phyloP scores from a whole-genome alignment of 1,140 invertebrate species.

The Amyelois transitella region DNA sequence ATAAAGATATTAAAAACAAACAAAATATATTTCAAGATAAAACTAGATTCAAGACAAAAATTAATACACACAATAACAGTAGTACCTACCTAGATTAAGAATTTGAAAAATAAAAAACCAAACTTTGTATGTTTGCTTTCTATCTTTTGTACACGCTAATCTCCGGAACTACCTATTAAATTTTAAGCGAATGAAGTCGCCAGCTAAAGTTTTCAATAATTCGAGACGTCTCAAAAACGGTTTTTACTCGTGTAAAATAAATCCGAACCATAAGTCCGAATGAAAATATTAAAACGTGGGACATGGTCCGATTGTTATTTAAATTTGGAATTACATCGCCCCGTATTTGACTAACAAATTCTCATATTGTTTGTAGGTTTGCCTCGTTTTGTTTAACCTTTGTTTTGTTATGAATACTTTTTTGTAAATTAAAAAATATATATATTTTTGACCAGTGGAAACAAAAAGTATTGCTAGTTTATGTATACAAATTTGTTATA shows the following conservation, averaged over 20 bases:
- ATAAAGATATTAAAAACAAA: too few species aligned
- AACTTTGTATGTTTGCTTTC: too few species aligned
- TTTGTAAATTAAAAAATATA: neutral
- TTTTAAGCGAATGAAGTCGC: neutral
- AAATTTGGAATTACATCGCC: neutral
- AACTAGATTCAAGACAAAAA: too few species aligned
- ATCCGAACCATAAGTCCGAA: neutral
- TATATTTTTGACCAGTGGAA: neutral
- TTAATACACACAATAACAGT: too few species aligned
- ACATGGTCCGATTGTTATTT: slow-evolving; percentile 1
- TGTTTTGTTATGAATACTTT: neutral
- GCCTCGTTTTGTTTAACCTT: neutral
- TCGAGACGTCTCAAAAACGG: too few species aligned
- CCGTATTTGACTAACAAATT: slow-evolving; percentile 14
- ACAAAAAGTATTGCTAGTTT: too few species aligned
- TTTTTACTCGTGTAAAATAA: neutral
- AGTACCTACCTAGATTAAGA: too few species aligned
- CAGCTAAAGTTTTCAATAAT: too few species aligned
- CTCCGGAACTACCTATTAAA: neutral
- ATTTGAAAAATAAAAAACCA: too few species aligned
- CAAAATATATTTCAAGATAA: too few species aligned
- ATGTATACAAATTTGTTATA: too few species aligned
- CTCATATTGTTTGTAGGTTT: slow-evolving; percentile 8
- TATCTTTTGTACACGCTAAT: neutral
- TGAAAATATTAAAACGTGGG: neutral